Evolutionary conservation across 2,797 vertebrate species (phyloP), one percentile per base, ranked within the genome.

Genomic region (Pipistrellus pygmaeus): DNA sequence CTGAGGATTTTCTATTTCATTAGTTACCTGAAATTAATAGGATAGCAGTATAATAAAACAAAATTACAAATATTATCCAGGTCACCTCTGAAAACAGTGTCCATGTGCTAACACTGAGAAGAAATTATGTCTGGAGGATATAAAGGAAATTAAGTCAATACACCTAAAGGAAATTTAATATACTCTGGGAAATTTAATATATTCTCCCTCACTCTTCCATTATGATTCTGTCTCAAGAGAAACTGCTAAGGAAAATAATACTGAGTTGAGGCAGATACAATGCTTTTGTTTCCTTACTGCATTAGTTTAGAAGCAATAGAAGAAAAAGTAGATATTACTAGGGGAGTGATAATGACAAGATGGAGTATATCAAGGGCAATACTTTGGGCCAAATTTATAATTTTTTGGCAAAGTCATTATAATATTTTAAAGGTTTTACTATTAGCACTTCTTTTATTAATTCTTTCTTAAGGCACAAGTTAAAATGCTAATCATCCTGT

Each of bases 131-230:
- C 91, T 86, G 85, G 41, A 96, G 35, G 75, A 88, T 94, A 91
- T 84, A 90, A 94, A 90, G 93, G 85, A 96, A 96, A 96, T 97
- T 94, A 96, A 95, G 93, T 72, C 51, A 92, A 95, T 93, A 97
- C 53, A 92, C 77, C 91, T 96, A 89, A 90, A 96, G 96, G 87
- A 94, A 96, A 96, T 95, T 95, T 96, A 95, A 97, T 97, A 96
- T 84, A 93, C 81, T 92, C 90, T 89, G 88, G 66, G 81, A 96
- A 96, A 96, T 90, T 90, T 96, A 97, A 97, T 97, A 96, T 87
- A 72, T 60, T 95, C 62, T 78, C 32, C 68, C 77, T 96, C 73
- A 75, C 71, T 92, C 88, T 80, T 94, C 75, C 68, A 77, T 94
- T 95, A 73, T 88, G 62, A 92, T 81, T 87, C 62, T 95, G 90